Evolutionary conservation across 2,888 invertebrate genomes (phyloP).

Genomic region (Amphiduros pacificus): DNA sequence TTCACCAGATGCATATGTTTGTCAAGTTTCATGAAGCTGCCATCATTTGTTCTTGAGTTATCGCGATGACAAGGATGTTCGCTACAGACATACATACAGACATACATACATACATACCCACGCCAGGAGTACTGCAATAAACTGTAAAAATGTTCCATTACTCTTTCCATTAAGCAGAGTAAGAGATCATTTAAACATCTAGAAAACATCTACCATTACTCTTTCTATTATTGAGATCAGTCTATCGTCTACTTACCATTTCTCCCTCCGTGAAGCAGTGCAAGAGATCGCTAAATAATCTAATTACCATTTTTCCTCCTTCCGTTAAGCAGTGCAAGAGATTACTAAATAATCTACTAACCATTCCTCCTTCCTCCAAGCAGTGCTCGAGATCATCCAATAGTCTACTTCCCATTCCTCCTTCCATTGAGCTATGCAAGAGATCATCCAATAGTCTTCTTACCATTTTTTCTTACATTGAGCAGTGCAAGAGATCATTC

Average conservation of each 20-base stretch:
- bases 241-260: no score
- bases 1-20: no score
- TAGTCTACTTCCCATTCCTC: no score
- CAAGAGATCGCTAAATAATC: not conserved
- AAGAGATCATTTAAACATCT: not conserved
- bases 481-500: not conserved
- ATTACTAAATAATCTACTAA: not conserved
- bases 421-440: no score
- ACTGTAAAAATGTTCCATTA: not conserved
- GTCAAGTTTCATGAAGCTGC: no score
- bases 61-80: slow-evolving; percentile 1
- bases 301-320: not conserved
- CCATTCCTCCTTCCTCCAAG: not conserved
- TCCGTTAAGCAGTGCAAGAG: no score
- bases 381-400: no score
- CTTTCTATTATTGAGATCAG: no score
- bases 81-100: not conserved
- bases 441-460: not conserved
- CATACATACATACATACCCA: not conserved
- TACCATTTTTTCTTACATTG: not conserved
- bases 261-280: no score
- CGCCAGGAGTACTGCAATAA: not conserved
- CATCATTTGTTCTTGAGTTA: no score
- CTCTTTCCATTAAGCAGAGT: not conserved
- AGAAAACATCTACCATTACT: not conserved